phyloP scores from a whole-genome alignment of 2,888 invertebrate species.

The Biston stratarius region DNA sequence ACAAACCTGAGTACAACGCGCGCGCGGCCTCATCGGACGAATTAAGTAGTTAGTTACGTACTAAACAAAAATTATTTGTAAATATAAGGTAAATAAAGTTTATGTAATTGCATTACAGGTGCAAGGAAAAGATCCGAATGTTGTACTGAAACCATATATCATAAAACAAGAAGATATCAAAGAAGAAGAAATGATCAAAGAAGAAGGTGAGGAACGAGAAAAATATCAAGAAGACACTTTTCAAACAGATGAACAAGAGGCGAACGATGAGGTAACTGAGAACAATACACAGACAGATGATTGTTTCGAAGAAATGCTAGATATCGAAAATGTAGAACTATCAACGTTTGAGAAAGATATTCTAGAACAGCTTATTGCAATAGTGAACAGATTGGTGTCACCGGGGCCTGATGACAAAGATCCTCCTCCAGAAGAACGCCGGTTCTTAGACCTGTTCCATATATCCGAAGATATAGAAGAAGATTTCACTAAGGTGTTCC shows the following conservation, averaged over 20 bases:
- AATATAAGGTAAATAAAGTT: neutral
- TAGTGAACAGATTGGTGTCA: slow-evolving; percentile 8
- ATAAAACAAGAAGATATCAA: neutral
- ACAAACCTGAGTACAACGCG: too few species aligned
- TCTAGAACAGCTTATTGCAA: slow-evolving; percentile 21
- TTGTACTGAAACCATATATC: neutral
- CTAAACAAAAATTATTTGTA: too few species aligned
- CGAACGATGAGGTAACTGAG: neutral
- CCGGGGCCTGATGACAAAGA: slow-evolving; percentile 12
- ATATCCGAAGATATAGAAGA: slow-evolving; percentile 4
- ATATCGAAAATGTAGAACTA: slow-evolving; percentile 9
- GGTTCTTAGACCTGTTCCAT: slow-evolving; percentile 14
- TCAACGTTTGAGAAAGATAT: slow-evolving; percentile 13
- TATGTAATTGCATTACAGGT: slow-evolving; percentile 10
- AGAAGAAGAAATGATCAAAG: neutral
- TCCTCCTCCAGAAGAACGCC: slow-evolving; percentile 7
- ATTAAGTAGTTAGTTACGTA: too few species aligned
- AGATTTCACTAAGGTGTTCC: slow-evolving; percentile 1
- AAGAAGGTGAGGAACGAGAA: neutral
- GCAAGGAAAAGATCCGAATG: slow-evolving; percentile 21
- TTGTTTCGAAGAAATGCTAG: slow-evolving; percentile 24
- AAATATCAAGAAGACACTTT: neutral
- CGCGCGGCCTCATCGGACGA: too few species aligned
- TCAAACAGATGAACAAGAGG: slow-evolving; percentile 1
- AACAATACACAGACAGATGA: neutral